Base-by-base conservation (phyloP, 2,888 invertebrate species). In the Xiphydria camelus region DNA sequence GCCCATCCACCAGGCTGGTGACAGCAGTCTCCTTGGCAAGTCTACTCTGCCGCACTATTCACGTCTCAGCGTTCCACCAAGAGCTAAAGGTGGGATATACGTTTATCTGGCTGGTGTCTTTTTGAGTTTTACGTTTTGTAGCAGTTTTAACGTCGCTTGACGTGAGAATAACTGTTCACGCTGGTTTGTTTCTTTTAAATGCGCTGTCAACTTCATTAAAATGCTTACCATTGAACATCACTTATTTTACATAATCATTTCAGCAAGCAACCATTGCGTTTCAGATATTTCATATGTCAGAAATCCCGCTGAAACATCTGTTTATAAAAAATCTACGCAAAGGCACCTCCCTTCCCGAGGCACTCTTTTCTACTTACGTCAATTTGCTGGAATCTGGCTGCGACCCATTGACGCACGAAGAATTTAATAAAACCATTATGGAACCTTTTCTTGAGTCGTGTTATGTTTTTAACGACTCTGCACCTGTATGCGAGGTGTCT, bases 1-100 rank as follows among this genome's bases (percentile, higher is more conserved):
- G 58, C 64, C 51, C 57, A 56, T 59, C 57, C 39, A 63, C 52
- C 38, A 66, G 59, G 47, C 46, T 65, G 47, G 41, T 66, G 51
- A 55, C 64, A 55, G 59, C 57, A 49, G 62, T 64, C 50, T 59
- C 60, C 49, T 53, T 63, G 50, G 58, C 60, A 59, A 66, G 52
- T 61, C 48, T 55, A 26, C 53, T 56, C 49, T 59, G 55, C 56
- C 66, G 64, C 53, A 64, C 66, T 56, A 47, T 64, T 32, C 54
- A 64, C 45, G 51, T 57, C 42, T 49, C 51, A 47, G 51, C 54
- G 42, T 53, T 51, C 48, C 59, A 57, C 51, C 64, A 53, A 25
- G 54, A 65, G 45, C 51, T 58, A 51, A 64, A 70, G 64, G 71
- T 72, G 61, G 43, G 54, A 31, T n/a, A n/a, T 23, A n/a, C 4